Evolutionary conservation across 1,140 invertebrate genomes (phyloP), one percentile per base, ranked within the genome.

Genomic region (Eueides isabella): DNA sequence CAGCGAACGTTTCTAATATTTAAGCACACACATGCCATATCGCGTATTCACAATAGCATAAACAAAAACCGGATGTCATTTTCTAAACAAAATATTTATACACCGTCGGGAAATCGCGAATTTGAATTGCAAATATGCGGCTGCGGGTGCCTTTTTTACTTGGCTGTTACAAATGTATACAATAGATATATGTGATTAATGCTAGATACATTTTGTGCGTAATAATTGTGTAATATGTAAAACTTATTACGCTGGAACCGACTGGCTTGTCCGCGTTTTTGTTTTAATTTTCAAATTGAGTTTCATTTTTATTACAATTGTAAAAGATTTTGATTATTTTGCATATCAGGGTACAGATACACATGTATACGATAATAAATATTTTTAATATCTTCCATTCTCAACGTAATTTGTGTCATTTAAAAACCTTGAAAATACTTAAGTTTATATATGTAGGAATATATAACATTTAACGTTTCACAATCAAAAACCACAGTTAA

Each of bases 81-180:
- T 31, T 33, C 69, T 65, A 48, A 71, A 65, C 62, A 64, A 75
- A 70, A 75, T 70, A 75, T 75, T 75, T 75, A 65, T 75, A 69
- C 63, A 35, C 67, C 73, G 67, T 41, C 44, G 73, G 73, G 73
- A 75, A 75, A 75, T 75, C 73, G 68, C 31, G 63, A 61, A 71
- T 75, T 71, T 70, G 73, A 75, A 70, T 75, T 71, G 73, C 44
- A 75, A 65, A 75, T 75, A 30, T 55, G 33, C n/a, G n/a, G n/a
- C 14, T 71, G 44, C 33, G 62, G 61, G 48, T 67, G 16, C 31
- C 6, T 61, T 68, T 61, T 68, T 55, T 68, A 0, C 44, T 48
- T n/a, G 16, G 6, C 19, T 9, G n/a, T 48, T 48, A 48, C n/a
- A 48, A n/a, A 48, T 48, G 44, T 48, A 23, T 2, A 19, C 44